Conservation (phyloP, 1,140 invertebrate species). For the Dendrolimus kikuchii region DNA sequence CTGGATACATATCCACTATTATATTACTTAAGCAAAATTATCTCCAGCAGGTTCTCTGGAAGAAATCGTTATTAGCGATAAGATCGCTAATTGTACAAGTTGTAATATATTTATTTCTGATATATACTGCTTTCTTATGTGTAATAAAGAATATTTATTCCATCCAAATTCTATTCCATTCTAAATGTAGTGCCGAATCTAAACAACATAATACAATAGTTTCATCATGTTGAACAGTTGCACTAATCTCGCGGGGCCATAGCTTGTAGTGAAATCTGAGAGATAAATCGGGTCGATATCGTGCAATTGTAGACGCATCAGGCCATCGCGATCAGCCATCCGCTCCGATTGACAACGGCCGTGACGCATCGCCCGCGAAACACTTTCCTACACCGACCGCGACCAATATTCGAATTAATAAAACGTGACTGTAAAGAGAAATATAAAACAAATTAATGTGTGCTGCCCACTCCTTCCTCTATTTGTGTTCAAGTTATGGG, state of each 20-base stretch:
- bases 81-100: no score
- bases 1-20: no score
- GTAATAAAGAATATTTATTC: no score
- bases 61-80: no score
- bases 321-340: conserved; percentile 25
- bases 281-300: conserved; percentile 43
- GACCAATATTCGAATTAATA: conserved; percentile 41
- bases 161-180: no score
- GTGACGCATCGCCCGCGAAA: conserved; percentile 43
- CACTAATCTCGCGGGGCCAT: conserved; percentile 12
- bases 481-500: no score
- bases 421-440: conserved; percentile 22
- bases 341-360: conserved; percentile 58
- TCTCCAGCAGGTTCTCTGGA: no score
- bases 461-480: no score
- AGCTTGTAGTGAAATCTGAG: conserved; percentile 24
- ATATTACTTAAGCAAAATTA: no score
- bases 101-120: no score
- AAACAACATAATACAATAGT: conserved; percentile 7
- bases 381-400: conserved; percentile 33
- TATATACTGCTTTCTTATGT: no score
- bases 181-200: no score
- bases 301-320: conserved; percentile 44
- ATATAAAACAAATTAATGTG: conserved; percentile 18
- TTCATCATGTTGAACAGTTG: conserved; percentile 16